Evolutionary conservation across 2,797 vertebrate species (phyloP), one percentile per base, ranked within the genome.

Genomic region (Tragelaphus oryx): DNA sequence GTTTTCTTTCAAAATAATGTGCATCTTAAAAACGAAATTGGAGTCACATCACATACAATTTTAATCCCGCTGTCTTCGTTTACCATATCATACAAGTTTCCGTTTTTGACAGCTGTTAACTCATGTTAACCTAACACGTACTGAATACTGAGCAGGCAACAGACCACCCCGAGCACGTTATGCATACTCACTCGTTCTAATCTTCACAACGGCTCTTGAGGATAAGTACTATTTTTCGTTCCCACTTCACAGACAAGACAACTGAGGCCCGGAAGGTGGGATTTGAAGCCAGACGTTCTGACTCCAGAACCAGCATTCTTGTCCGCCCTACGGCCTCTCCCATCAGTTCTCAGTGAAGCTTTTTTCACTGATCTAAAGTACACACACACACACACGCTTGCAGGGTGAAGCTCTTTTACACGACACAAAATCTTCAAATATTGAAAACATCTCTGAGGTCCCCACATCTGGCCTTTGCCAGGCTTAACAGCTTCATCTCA

Each of bases 291-390:
- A 6, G 71, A 17, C 1, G 0, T 12, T 30, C 17, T 17, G 55
- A 76, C 59, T 24, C 41, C 20, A 44, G 48, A 52, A 5, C 17
- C 83, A 33, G 60, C 2, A 0, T 14, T 37, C 16, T 79, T 37
- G 1, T 6, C 12, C 8, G 13, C 24, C 1, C 14, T 6, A 3
- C 9, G 20, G 44, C 18, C 18, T 46, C 55, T 37, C 44, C 52
- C 46, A 0, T 8, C 0, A 0, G 28, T 24, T 28, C 44, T 59
- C 5, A 8, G 11, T 0, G n/a, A 44, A 2, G 9, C 26, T 8
- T 48, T 52, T 50, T 33, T 71, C 28, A 6, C 60, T 44, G 76
- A 18, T 17, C 46, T 30, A 8, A 17, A 9, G 50, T 26, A 22
- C n/a, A 30, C 52, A 10, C 14, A 16, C 8, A 26, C 26, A 20